Evolutionary conservation across 2,888 invertebrate genomes (phyloP).

Genomic region (Nomada fucata): DNA sequence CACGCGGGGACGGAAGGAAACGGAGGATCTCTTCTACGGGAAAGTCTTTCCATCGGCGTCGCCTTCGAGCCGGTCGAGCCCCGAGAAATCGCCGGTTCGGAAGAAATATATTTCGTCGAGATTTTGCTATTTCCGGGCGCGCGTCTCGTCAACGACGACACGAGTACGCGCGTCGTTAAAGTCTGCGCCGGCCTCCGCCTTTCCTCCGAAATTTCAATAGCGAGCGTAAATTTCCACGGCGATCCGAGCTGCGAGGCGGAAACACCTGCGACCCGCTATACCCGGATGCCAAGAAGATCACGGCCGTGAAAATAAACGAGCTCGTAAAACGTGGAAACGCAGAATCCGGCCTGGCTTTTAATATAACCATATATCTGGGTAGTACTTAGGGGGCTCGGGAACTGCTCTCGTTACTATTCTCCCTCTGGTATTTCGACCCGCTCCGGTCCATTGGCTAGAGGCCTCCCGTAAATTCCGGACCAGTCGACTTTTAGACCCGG

Average conservation of each 20-base stretch:
- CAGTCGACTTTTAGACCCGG: slow-evolving; percentile 27
- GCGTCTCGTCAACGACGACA: not conserved
- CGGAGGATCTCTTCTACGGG: not conserved
- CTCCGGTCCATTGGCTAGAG: slow-evolving; percentile 30
- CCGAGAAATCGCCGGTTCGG: slow-evolving; percentile 24
- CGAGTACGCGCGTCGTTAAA: too few relatives aligned
- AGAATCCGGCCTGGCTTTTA: slow-evolving; percentile 31
- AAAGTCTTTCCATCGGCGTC: slow-evolving; percentile 9
- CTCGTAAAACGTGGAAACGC: slow-evolving; percentile 29
- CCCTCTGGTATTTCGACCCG: slow-evolving; percentile 6
- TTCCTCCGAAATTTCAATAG: not conserved
- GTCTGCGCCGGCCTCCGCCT: not conserved
- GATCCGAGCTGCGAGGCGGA: not conserved
- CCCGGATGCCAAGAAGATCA: too few relatives aligned
- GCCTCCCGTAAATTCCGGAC: slow-evolving; percentile 31
- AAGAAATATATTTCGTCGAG: slow-evolving; percentile 18
- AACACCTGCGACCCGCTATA: not conserved
- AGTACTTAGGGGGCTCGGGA: slow-evolving; percentile 23
- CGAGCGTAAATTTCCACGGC: not conserved
- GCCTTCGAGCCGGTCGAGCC: slow-evolving; percentile 37
- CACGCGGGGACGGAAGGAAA: not conserved
- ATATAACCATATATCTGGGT: slow-evolving; percentile 50
- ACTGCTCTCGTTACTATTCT: slow-evolving; percentile 12
- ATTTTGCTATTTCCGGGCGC: slow-evolving; percentile 19
- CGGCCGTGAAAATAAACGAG: slow-evolving; percentile 2